These are phyloP conservation scores for Mionectes macconnelli DNA, from an alignment of 2,113 vertebrate species.

Conservation along the genomic window DNA sequence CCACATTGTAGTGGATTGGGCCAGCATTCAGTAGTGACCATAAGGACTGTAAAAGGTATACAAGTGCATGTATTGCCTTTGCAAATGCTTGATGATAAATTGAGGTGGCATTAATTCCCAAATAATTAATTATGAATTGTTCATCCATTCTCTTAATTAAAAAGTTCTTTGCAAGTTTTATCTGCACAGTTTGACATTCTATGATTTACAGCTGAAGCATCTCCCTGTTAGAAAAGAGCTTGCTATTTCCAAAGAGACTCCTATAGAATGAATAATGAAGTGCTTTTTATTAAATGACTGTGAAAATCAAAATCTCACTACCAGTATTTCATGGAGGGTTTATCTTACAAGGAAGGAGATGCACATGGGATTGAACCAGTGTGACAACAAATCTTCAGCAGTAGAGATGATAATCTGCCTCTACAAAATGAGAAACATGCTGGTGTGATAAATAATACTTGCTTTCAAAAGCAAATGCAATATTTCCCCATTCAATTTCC, in stretches of 20 bases:
- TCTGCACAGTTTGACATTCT: conserved; percentile 19
- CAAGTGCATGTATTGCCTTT: neutral
- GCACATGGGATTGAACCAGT: neutral
- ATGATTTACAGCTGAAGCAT: conserved; percentile 25
- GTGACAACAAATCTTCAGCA: neutral
- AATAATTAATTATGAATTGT: conserved; percentile 62
- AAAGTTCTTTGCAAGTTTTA: conserved; percentile 33
- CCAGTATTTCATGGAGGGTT: neutral
- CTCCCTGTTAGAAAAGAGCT: neutral
- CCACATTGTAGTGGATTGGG: neutral
- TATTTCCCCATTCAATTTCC: neutral
- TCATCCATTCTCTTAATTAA: conserved; percentile 59
- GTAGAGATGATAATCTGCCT: neutral
- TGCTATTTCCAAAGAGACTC: neutral
- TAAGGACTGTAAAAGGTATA: neutral
- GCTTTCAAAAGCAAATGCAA: neutral
- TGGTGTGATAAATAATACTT: neutral
- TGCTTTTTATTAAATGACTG: conserved; percentile 37
- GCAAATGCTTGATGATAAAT: conserved; percentile 47
- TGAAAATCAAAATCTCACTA: conserved; percentile 19
- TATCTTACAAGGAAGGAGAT: neutral
- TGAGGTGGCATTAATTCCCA: conserved; percentile 44
- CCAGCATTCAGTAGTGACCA: neutral
- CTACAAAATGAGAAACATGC: conserved; percentile 20
- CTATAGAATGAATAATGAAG: conserved; percentile 30